phyloP scores from a whole-genome alignment of 2,797 vertebrate genomes.

The Thalassophryne amazonica region DNA sequence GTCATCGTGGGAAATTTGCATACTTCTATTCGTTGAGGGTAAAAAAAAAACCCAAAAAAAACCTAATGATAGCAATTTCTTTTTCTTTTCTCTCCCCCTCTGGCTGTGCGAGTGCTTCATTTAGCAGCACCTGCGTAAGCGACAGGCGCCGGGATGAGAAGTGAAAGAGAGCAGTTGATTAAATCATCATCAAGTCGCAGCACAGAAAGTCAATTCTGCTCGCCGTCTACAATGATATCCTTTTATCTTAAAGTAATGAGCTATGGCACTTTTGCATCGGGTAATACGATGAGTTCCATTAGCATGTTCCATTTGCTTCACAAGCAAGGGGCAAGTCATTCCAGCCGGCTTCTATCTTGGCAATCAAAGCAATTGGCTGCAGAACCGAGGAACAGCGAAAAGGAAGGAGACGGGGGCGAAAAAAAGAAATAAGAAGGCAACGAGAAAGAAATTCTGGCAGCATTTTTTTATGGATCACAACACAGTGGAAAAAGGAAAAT shows the following conservation, averaged over 20 bases:
- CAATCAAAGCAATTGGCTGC: conserved; percentile 98
- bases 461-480: conserved; percentile 90
- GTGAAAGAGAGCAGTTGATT: conserved; percentile 99
- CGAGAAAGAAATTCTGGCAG: conserved; percentile 62
- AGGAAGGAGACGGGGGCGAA: conserved; percentile 49
- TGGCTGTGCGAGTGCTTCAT: conserved; percentile 91
- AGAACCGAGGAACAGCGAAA: conserved; percentile 80
- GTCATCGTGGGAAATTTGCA: conserved; percentile 92
- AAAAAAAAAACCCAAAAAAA: conserved; percentile 80
- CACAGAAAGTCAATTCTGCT: conserved; percentile 99
- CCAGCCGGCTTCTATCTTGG: conserved; percentile 89
- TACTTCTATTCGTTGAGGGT: conserved; percentile 85
- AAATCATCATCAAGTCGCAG: conserved; percentile 99
- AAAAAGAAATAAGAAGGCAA: conserved; percentile 72
- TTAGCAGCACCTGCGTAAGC: conserved; percentile 96
- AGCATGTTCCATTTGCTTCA: conserved; percentile 99
- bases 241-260: conserved; percentile 99
- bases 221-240: conserved; percentile 99
- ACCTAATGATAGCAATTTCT: conserved; percentile 98
- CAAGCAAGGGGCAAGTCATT: conserved; percentile 98
- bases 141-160: conserved; percentile 96
- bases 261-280: conserved; percentile 99
- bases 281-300: conserved; percentile 99
- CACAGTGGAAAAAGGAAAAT: conserved; percentile 77
- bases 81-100: conserved; percentile 76